Evolutionary conservation across 2,888 invertebrate species (phyloP).

Genomic region (Papilio gigon): DNA sequence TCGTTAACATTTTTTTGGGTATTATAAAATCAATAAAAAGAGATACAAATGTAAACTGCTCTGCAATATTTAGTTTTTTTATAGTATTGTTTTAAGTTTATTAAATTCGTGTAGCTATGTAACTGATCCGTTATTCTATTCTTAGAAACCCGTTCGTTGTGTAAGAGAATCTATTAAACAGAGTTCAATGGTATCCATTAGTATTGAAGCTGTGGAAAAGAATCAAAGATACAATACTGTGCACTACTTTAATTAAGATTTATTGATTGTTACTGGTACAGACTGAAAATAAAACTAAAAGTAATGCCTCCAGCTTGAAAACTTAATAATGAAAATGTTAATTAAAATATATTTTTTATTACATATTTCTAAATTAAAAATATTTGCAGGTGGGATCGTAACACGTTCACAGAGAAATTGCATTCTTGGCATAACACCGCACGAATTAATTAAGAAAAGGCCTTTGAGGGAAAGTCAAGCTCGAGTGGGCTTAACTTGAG

Average conservation of each 20-base stretch:
- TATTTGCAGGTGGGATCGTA: constrained; percentile 17
- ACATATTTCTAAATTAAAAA: constrained; percentile 17
- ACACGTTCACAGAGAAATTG: constrained; percentile 17
- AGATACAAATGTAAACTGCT: no score
- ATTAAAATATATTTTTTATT: neutral
- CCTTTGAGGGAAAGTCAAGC: constrained; percentile 11
- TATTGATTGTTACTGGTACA: no score
- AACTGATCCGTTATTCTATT: neutral
- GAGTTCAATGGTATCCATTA: constrained; percentile 13
- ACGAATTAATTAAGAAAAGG: constrained; percentile 22
- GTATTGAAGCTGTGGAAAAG: neutral
- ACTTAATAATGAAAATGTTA: neutral
- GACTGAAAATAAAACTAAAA: no score
- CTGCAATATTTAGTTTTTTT: no score
- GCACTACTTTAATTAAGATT: neutral
- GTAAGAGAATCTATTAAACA: constrained; percentile 16
- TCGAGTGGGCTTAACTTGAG: constrained; percentile 13
- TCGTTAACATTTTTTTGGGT: no score
- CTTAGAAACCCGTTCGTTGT: neutral
- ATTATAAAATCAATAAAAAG: no score
- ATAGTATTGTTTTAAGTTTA: neutral
- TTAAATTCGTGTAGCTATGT: neutral
- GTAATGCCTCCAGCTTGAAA: neutral
- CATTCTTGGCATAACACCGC: constrained; percentile 13
- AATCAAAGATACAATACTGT: neutral